A percentile compares a stretch with the other conserved stretches of the same genome.
These are phyloP conservation scores for Perodicticus potto DNA, from an alignment of 2,797 vertebrate genomes.

Conservation along the genomic window DNA sequence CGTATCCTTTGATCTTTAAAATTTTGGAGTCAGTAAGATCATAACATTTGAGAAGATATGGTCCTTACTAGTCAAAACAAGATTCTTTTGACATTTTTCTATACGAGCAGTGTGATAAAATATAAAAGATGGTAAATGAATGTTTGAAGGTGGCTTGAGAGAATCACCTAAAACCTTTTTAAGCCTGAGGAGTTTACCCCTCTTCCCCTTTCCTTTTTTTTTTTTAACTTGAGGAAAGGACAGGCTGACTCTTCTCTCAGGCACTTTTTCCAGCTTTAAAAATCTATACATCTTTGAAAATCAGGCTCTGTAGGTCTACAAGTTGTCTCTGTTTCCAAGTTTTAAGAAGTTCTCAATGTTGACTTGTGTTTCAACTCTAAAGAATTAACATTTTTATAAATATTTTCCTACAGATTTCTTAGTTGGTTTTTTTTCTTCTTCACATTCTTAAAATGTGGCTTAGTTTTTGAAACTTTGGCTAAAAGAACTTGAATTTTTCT, in stretches of 20 bases:
- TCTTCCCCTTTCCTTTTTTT: neutral
- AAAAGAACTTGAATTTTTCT: neutral
- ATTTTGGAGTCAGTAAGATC: neutral
- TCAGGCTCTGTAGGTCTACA: neutral
- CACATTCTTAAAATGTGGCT: neutral
- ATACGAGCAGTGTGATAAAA: neutral
- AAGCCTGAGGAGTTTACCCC: neutral
- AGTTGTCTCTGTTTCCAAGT: neutral
- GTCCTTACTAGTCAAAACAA: constrained; percentile 2
- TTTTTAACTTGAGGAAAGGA: neutral
- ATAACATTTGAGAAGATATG: neutral
- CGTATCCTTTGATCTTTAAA: neutral
- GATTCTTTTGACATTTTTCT: neutral
- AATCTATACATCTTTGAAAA: constrained; percentile 5
- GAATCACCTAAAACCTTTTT: neutral
- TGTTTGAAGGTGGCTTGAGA: neutral
- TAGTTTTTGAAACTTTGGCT: constrained; percentile 40
- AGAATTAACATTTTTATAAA: constrained; percentile 30
- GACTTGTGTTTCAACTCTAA: constrained; percentile 12
- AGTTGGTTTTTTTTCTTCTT: neutral
- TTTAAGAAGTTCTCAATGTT: constrained; percentile 32
- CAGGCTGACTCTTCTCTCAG: neutral
- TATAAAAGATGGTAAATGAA: neutral
- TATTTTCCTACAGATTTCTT: neutral
- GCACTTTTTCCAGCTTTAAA: neutral